Base-by-base conservation (phyloP, 1,140 invertebrate species). In the Acromyrmex heyeri region DNA sequence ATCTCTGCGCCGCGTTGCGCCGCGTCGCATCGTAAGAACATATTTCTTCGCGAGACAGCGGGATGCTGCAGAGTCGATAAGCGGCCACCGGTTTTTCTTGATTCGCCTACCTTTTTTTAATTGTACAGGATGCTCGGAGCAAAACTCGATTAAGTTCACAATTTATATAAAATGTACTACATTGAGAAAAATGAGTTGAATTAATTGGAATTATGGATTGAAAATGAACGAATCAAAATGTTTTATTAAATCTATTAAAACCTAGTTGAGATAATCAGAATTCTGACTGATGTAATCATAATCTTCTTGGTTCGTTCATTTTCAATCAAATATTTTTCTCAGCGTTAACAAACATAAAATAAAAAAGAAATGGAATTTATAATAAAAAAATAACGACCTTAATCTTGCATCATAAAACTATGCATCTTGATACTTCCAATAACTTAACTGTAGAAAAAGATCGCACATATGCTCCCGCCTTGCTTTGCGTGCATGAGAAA, bases 11-110 rank as follows among this genome's bases (percentile, higher is more conserved):
- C n/a, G 48, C 62, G 44, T 53, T 44, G 30, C 16, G 48, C 7
- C 59, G 44, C 62, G 44, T 38, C 77, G 64, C 30, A 64, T 82
- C 55, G 53, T 55, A 65, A 73, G 79, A 82, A 34, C 67, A 73
- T 82, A 73, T 61, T 82, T 82, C 79, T 61, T 73, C 24, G 48
- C 67, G 53, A 18, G 53, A 73, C 67, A 73, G n/a, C 65, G 38
- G 65, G 50, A 62, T 73, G 79, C 67, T 82, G 67, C 79, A 48
- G 67, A 82, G 38, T 72, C 79, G 67, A 82, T 82, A 73, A 82
- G 55, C 53, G 38, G 24, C 18, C 65, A 44, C 34, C 50, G 53
- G 21, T 27, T 72, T 82, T 82, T 82, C 78, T 82, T 48, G 16
- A 10, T 38, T 44, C 65, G 65, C 27, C 34, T 59, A n/a, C 10